phyloP scores from a whole-genome alignment of 1,140 invertebrate genomes.

The Aphaenogaster floridana region DNA sequence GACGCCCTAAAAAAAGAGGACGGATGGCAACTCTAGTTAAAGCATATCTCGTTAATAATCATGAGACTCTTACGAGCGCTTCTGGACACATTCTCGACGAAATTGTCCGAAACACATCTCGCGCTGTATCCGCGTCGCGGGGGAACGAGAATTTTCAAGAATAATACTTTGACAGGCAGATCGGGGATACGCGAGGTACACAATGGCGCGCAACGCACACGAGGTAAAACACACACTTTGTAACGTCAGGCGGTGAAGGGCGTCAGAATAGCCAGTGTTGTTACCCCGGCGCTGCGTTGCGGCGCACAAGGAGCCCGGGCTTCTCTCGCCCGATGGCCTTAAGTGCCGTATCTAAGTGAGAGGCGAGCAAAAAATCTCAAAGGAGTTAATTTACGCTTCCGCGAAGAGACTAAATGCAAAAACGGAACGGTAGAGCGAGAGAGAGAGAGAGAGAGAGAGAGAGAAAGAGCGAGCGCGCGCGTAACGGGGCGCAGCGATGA shows the following conservation, averaged over 20 bases:
- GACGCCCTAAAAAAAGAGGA: too few relatives aligned
- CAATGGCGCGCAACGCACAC: conserved; percentile 41
- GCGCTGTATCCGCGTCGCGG: background rate
- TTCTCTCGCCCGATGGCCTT: conserved; percentile 47
- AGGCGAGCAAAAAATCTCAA: conserved; percentile 61
- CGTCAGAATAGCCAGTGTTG: conserved; percentile 47
- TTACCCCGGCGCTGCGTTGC: conserved; percentile 28
- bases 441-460: too few relatives aligned
- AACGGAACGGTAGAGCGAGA: conserved; percentile 32
- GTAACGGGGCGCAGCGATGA: conserved; percentile 53
- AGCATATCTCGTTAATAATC: background rate
- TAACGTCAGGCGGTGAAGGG: conserved; percentile 56
- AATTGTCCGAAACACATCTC: background rate
- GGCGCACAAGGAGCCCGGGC: conserved; percentile 42
- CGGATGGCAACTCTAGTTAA: too few relatives aligned
- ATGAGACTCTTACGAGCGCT: background rate
- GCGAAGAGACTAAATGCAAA: conserved; percentile 65
- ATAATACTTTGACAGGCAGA: conserved; percentile 50
- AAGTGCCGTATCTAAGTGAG: conserved; percentile 62
- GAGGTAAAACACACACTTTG: conserved; percentile 58
- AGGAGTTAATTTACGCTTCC: conserved; percentile 65
- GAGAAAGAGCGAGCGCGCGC: background rate
- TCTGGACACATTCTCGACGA: background rate
- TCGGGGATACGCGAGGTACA: conserved; percentile 38
- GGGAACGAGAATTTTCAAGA: conserved; percentile 53